These are phyloP conservation scores for Parazoanthus swiftii DNA, from an alignment of 92 coral and sea anemone genomes.

Conservation along the genomic window DNA sequence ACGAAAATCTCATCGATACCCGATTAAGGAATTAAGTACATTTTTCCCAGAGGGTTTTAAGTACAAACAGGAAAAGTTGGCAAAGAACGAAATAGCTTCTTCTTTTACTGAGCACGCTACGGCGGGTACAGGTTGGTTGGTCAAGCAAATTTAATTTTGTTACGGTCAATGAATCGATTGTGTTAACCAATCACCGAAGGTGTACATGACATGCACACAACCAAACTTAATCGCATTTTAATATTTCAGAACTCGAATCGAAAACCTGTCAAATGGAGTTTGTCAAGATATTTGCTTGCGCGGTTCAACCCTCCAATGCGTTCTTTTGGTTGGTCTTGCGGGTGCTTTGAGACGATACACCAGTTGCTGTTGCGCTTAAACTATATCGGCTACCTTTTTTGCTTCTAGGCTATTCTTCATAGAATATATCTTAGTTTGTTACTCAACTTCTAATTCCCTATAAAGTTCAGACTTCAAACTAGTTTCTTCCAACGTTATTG, in stretches of 20 bases:
- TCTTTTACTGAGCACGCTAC: background rate
- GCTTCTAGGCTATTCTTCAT: background rate
- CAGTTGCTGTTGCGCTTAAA: background rate
- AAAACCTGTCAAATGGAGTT: slow-evolving; percentile 29
- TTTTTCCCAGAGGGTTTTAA: background rate
- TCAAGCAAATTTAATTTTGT: slow-evolving; percentile 30
- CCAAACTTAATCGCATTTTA: slow-evolving; percentile 40
- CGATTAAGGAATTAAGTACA: background rate
- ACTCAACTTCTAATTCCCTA: background rate
- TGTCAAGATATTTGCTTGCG: slow-evolving; percentile 22
- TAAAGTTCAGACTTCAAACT: background rate
- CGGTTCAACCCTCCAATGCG: background rate
- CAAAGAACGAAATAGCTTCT: background rate
- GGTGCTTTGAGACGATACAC: background rate
- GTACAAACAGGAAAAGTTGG: slow-evolving; percentile 6
- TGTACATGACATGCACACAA: slow-evolving; percentile 23
- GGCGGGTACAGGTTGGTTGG: slow-evolving; percentile 14
- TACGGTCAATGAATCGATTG: slow-evolving; percentile 33
- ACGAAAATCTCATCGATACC: background rate
- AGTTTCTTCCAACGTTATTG: background rate
- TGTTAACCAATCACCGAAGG: slow-evolving; percentile 27
- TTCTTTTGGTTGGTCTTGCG: background rate
- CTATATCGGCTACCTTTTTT: background rate
- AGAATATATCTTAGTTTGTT: too few relatives aligned
- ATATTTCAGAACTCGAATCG: slow-evolving; percentile 39